Percentiles rank a stretch among this genome's conserved stretches.
These are phyloP conservation scores for Calliphora vicina DNA, from an alignment of 1,140 invertebrate genomes.

Conservation along the genomic window DNA sequence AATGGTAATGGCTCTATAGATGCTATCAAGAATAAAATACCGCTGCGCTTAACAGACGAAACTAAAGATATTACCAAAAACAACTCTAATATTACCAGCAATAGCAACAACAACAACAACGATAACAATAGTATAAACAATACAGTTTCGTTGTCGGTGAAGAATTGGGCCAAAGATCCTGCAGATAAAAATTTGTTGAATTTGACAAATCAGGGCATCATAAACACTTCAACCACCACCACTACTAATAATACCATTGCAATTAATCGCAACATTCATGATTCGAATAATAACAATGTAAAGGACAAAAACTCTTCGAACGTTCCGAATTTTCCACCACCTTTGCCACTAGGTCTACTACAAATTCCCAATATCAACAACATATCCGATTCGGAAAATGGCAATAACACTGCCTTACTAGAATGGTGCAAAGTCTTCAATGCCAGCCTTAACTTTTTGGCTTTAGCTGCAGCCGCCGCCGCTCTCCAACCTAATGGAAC, in stretches of 20 bases:
- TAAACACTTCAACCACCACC: constrained; percentile 36
- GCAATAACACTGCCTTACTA: constrained; percentile 68
- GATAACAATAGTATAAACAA: background rate
- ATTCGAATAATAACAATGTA: constrained; percentile 53
- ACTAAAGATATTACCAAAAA: constrained; percentile 48
- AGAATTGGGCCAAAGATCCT: constrained; percentile 65
- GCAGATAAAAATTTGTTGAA: constrained; percentile 40
- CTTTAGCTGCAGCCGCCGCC: constrained; percentile 53
- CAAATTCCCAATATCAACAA: constrained; percentile 54
- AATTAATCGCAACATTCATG: constrained; percentile 64
- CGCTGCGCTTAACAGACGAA: background rate
- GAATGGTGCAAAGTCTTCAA: constrained; percentile 77
- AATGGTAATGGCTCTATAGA: constrained; percentile 52
- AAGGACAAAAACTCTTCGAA: constrained; percentile 52
- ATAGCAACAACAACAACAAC: constrained; percentile 49
- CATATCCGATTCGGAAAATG: constrained; percentile 50
- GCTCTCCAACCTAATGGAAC: constrained; percentile 44
- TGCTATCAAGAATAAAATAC: background rate
- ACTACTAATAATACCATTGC: constrained; percentile 45
- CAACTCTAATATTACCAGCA: too few species aligned
- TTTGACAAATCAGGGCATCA: constrained; percentile 31
- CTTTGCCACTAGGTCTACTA: constrained; percentile 41
- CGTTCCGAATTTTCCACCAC: constrained; percentile 40
- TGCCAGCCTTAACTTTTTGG: constrained; percentile 59
- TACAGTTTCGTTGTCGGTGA: constrained; percentile 50